Percentiles rank a stretch among this genome's conserved stretches.
Conservation (phyloP, 2,113 vertebrate species). For the Aphyosemion australe region DNA sequence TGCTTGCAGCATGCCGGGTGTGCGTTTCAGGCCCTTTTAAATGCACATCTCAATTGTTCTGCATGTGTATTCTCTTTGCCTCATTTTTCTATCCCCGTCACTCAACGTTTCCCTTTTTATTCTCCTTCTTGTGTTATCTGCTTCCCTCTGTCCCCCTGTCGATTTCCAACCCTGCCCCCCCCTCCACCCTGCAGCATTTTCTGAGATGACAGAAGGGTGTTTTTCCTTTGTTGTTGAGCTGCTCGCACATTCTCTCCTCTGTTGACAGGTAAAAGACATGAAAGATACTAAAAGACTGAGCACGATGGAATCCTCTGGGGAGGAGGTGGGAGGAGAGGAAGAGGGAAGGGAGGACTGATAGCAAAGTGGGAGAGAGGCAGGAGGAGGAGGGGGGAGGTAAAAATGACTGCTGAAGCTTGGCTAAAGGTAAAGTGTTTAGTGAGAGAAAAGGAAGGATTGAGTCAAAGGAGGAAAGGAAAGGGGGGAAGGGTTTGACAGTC, state of each 20-base stretch:
- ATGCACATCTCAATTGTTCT: constrained; percentile 3
- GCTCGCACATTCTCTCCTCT: constrained; percentile 68
- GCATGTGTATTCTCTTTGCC: constrained; percentile 23
- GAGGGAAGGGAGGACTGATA: constrained; percentile 43
- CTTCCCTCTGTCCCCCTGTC: constrained; percentile 52
- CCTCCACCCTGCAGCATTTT: constrained; percentile 62
- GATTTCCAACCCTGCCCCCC: constrained; percentile 33
- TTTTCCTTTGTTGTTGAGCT: constrained; percentile 73
- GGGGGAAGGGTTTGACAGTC: constrained; percentile 58
- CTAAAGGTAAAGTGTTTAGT: constrained; percentile 66
- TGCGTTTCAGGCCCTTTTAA: constrained; percentile 17
- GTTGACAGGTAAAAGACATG: constrained; percentile 78
- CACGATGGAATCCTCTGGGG: constrained; percentile 69
- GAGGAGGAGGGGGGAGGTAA: constrained; percentile 1
- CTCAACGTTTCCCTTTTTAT: constrained; percentile 49
- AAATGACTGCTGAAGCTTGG: constrained; percentile 45
- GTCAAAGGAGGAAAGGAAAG: constrained; percentile 37
- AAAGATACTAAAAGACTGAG: constrained; percentile 75
- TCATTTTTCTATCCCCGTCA: constrained; percentile 28
- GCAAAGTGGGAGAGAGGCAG: constrained; percentile 13
- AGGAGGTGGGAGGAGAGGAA: constrained; percentile 37
- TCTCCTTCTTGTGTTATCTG: constrained; percentile 45
- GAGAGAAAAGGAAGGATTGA: constrained; percentile 60
- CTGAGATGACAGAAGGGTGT: constrained; percentile 72
- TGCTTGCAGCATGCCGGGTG: neutral